phyloP scores from a whole-genome alignment of 2,888 invertebrate genomes.

The Nymphalis urticae region DNA sequence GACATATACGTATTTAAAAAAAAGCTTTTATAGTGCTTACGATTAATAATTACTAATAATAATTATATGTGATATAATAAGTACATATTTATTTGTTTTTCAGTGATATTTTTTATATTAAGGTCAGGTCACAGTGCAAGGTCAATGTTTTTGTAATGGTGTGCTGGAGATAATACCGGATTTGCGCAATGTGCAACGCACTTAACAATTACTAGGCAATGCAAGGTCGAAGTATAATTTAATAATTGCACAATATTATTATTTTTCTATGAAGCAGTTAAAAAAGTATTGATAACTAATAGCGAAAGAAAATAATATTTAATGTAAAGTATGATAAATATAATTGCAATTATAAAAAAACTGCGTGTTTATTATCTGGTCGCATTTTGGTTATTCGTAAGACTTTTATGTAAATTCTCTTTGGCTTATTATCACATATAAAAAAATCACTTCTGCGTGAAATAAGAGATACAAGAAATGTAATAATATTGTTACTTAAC shows the following conservation, averaged over 20 bases:
- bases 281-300: not conserved
- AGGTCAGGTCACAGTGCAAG: constrained; percentile 37
- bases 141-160: constrained; percentile 26
- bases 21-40: too few relatives aligned
- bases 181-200: constrained; percentile 8
- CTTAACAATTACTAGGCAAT: constrained; percentile 3
- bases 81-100: not conserved
- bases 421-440: too few relatives aligned
- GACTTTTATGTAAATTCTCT: too few relatives aligned
- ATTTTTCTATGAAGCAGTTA: not conserved
- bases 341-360: not conserved
- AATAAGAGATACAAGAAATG: too few relatives aligned
- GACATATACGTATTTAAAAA: too few relatives aligned
- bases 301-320: not conserved
- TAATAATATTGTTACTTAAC: too few relatives aligned
- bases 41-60: too few relatives aligned
- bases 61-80: too few relatives aligned
- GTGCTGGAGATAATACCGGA: constrained; percentile 19
- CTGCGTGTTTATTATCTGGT: too few relatives aligned
- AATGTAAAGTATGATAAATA: not conserved
- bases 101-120: constrained; percentile 22
- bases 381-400: too few relatives aligned
- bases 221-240: not conserved
- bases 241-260: not conserved
- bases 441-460: too few relatives aligned